Base-by-base conservation (phyloP, 2,113 vertebrate genomes). In the Mobula birostris region DNA sequence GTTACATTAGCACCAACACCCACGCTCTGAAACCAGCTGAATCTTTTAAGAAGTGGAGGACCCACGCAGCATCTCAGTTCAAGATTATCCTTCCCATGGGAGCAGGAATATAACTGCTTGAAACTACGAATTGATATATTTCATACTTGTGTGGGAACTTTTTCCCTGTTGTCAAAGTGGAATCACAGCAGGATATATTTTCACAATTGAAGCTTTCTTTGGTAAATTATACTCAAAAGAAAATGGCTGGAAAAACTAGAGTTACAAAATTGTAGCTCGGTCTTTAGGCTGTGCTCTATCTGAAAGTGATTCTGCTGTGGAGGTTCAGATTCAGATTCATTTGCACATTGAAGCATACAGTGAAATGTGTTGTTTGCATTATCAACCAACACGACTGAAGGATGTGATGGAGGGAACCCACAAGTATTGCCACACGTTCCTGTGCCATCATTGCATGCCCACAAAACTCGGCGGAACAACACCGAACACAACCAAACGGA, bases 191-290 rank as follows among this genome's bases (percentile, higher is more conserved):
- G 76, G 7, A 9, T 24, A 48, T 15, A 56, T 83, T 48, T 56
- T 8, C 15, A 56, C 40, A 83, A 24, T 56, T 40, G 36, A 83
- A 83, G 2, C 40, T 82, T 7, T 82, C 17, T 21, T 19, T 82
- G 36, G 15, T 6, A 40, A 82, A 17, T 48, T 48, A 19, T 56
- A 24, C 17, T 83, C 80, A 56, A 83, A 8, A 21, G 80, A 21
- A 83, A 83, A 17, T 83, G 80, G 80, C 80, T 83, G 80, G 80
- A 83, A 83, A 17, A 83, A 83, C 48, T 83, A 36, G 77, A 4
- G 12, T n/a, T 78, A 79, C 77, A 79, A 79, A 32, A 29, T 78
- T 78, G 76, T 78, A 36, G 12, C 77, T 12, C n/a, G 15, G 14
- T 79, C 12, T 79, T 36, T 11, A 79, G 32, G 36, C 40, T 48